phyloP scores from a whole-genome alignment of 2,888 invertebrate species.

The Macroteleia sp. region DNA sequence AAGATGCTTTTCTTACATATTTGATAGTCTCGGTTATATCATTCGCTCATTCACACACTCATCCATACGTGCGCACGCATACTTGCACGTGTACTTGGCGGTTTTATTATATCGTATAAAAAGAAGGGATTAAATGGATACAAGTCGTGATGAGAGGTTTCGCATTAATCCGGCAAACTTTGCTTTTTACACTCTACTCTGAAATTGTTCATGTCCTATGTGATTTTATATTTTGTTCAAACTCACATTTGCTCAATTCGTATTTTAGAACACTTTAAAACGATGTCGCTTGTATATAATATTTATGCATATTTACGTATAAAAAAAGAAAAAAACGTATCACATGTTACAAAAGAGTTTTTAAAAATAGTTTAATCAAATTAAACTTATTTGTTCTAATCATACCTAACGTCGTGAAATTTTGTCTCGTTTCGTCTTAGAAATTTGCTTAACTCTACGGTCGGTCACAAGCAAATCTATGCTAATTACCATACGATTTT shows the following conservation, averaged over 20 bases:
- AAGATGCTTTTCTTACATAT: slow-evolving; percentile 55
- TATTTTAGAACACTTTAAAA: slow-evolving; percentile 59
- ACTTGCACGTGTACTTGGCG: slow-evolving; percentile 45
- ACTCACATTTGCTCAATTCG: slow-evolving; percentile 31
- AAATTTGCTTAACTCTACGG: slow-evolving; percentile 25
- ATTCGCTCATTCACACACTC: slow-evolving; percentile 31
- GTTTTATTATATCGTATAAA: slow-evolving; percentile 51
- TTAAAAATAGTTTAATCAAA: slow-evolving; percentile 11
- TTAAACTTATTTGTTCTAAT: slow-evolving; percentile 23
- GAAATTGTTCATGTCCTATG: slow-evolving; percentile 26
- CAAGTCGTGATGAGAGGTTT: slow-evolving; percentile 41
- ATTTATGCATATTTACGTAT: too few species aligned
- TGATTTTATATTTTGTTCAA: slow-evolving; percentile 10
- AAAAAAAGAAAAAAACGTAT: slow-evolving; percentile 24
- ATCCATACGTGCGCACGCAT: slow-evolving; percentile 28
- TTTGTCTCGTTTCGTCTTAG: slow-evolving; percentile 22
- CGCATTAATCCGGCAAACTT: slow-evolving; percentile 40
- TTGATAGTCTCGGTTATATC: slow-evolving; percentile 44
- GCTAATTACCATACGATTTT: slow-evolving; percentile 48
- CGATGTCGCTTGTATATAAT: slow-evolving; percentile 7
- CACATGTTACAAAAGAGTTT: slow-evolving; percentile 29
- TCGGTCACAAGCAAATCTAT: slow-evolving; percentile 44
- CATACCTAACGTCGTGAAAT: slow-evolving; percentile 17
- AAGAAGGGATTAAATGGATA: slow-evolving; percentile 54
- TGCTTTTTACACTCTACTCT: slow-evolving; percentile 29